Conservation (phyloP, 2,888 invertebrate genomes). For the Lepeophtheirus nordmannii region DNA sequence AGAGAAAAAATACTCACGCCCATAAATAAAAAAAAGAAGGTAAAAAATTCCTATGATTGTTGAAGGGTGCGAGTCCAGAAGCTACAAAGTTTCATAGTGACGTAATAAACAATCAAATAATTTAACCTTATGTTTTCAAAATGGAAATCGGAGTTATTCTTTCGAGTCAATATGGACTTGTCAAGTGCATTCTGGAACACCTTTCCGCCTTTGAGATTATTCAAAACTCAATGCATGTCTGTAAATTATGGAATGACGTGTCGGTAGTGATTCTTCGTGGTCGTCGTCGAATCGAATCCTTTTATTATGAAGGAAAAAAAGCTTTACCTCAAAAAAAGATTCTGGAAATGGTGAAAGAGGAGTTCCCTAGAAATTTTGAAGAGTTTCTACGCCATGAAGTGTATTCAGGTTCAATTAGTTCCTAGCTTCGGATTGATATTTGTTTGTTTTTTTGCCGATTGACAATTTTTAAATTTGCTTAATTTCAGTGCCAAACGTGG, state of each 20-base stretch:
- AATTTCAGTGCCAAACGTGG: background rate
- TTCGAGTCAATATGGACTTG: conserved; percentile 7
- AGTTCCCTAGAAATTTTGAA: background rate
- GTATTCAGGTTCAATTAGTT: background rate
- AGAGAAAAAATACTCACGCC: too few species aligned
- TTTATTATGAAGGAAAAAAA: background rate
- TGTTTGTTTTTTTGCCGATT: background rate
- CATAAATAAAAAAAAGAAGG: too few species aligned
- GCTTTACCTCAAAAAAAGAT: background rate
- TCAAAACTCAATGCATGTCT: background rate
- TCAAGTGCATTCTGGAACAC: background rate
- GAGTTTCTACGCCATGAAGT: background rate
- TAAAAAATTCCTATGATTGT: too few species aligned
- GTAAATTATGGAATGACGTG: conserved; percentile 2
- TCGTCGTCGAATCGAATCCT: background rate
- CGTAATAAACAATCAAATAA: too few species aligned
- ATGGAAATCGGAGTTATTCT: background rate
- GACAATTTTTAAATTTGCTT: background rate
- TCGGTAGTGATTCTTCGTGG: background rate
- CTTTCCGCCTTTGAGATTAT: background rate
- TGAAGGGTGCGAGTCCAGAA: too few species aligned
- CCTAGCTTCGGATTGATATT: background rate
- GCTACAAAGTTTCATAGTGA: too few species aligned
- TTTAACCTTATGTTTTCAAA: background rate
- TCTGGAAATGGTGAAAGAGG: background rate